Conservation (phyloP, 2,888 invertebrate species). For the Caenorhabditis zanzibari region DNA sequence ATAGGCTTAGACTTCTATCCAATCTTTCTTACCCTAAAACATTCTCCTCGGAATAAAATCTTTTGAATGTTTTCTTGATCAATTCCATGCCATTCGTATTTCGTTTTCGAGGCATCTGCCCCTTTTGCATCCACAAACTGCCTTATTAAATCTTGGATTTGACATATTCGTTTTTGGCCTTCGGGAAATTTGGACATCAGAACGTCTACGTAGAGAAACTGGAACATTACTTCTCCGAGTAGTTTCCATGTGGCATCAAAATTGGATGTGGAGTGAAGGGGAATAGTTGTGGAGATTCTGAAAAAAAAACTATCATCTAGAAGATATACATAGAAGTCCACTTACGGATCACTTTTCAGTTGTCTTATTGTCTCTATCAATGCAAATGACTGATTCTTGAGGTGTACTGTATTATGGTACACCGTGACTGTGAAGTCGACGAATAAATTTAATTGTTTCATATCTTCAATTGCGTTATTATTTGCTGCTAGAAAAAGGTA, state of each 20-base stretch:
- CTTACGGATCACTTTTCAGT: not conserved
- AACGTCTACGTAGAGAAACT: not conserved
- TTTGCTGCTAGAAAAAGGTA: constrained; percentile 47
- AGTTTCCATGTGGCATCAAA: too few relatives aligned
- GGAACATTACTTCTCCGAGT: too few relatives aligned
- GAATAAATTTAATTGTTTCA: not conserved
- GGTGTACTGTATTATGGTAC: not conserved
- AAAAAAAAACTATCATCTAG: too few relatives aligned
- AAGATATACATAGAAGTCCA: not conserved
- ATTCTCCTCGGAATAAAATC: constrained; percentile 35
- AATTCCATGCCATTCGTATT: too few relatives aligned
- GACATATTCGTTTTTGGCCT: too few relatives aligned
- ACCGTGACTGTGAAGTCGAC: not conserved
- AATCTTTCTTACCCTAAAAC: constrained; percentile 23
- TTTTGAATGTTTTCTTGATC: constrained; percentile 29
- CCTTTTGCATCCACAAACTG: not conserved
- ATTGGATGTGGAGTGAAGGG: too few relatives aligned
- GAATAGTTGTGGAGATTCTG: too few relatives aligned
- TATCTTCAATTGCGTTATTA: not conserved
- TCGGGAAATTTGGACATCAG: too few relatives aligned
- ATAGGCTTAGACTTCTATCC: too few relatives aligned
- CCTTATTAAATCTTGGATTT: not conserved
- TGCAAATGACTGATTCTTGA: not conserved
- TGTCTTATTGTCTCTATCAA: not conserved
- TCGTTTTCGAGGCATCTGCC: too few relatives aligned